phyloP scores from a whole-genome alignment of 2,888 invertebrate genomes.

The Morpho deidamia region DNA sequence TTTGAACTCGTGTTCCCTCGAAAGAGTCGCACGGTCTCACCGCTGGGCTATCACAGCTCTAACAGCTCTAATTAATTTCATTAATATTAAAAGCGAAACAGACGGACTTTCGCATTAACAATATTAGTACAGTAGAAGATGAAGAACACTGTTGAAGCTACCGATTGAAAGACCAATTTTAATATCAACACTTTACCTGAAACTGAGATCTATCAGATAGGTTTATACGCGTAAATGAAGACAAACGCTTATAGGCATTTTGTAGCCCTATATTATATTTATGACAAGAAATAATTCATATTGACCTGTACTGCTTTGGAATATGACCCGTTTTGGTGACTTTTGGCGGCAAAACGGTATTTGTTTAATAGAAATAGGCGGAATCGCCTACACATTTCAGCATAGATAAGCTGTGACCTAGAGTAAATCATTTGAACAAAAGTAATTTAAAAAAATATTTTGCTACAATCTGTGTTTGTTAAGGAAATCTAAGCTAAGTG shows the following conservation, averaged over 20 bases:
- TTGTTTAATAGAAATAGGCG: constrained; percentile 11
- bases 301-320: background rate
- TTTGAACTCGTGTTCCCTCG: no score
- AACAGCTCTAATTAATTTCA: no score
- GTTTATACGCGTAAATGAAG: constrained; percentile 24
- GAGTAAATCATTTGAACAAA: no score
- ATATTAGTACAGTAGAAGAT: no score
- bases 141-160: no score
- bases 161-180: background rate
- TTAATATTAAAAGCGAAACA: no score
- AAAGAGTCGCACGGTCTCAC: no score
- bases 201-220: background rate
- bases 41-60: no score
- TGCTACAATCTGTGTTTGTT: no score
- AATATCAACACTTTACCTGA: background rate
- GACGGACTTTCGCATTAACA: no score
- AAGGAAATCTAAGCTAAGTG: no score
- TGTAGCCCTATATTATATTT: constrained; percentile 17
- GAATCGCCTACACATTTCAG: constrained; percentile 9
- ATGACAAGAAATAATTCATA: background rate
- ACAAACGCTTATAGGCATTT: constrained; percentile 25
- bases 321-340: constrained; percentile 9
- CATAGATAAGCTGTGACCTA: background rate
- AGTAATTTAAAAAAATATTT: no score
- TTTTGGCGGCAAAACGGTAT: background rate